phyloP scores from a whole-genome alignment of 1,140 invertebrate species.

The Apis mellifera region DNA sequence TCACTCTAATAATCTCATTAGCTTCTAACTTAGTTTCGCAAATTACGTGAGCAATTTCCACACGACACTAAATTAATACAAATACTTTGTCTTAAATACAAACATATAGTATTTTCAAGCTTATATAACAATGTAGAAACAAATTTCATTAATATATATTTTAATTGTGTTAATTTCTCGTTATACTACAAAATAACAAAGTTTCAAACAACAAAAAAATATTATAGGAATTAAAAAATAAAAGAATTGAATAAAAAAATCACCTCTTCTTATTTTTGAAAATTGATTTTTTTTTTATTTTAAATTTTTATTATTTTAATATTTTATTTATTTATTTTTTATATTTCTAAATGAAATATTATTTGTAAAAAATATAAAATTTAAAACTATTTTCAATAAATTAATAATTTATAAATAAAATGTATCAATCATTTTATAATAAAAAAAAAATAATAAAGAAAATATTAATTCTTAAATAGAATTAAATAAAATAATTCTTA shows the following conservation, averaged over 20 bases:
- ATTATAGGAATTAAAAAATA: neutral
- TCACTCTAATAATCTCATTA: conserved; percentile 17
- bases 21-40: neutral
- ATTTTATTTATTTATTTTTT: no score
- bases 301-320: no score
- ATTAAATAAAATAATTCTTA: no score
- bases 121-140: conserved; percentile 8
- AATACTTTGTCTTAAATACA: neutral
- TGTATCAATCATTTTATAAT: no score
- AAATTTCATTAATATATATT: neutral
- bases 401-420: no score
- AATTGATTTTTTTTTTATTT: no score
- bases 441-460: no score
- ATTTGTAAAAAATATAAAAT: no score
- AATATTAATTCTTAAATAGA: no score
- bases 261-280: neutral
- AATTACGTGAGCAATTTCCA: conserved; percentile 22
- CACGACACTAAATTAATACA: neutral
- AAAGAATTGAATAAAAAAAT: neutral
- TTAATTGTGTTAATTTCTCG: neutral
- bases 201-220: neutral
- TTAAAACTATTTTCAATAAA: no score
- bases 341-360: no score
- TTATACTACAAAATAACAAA: neutral
- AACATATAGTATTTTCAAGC: neutral